phyloP scores from a whole-genome alignment of 2,113 vertebrate genomes.

The Herpetotheres cachinnans region DNA sequence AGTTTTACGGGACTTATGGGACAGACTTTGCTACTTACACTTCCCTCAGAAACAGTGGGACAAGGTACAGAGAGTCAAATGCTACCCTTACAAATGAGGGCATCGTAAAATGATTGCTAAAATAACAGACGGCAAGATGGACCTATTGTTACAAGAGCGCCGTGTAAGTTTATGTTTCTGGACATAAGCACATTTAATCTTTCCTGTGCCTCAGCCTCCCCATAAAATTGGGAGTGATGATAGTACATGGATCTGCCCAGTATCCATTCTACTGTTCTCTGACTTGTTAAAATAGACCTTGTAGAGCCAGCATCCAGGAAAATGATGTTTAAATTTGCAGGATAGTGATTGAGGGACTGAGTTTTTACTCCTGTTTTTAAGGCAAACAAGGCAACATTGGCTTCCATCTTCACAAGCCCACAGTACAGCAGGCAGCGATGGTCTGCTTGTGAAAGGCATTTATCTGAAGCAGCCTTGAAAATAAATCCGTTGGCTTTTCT shows the following conservation, averaged over 20 bases:
- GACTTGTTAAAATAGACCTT: neutral
- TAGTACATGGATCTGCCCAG: neutral
- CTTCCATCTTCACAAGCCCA: neutral
- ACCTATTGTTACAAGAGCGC: neutral
- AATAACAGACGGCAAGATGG: neutral
- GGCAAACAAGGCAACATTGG: neutral
- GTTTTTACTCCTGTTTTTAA: neutral
- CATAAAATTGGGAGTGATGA: neutral
- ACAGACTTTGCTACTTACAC: neutral
- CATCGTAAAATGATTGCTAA: neutral
- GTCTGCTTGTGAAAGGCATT: neutral
- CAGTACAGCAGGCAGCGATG: neutral
- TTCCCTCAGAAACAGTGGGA: neutral
- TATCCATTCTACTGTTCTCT: neutral
- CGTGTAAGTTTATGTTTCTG: neutral
- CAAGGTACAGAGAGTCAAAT: neutral
- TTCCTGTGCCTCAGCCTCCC: neutral
- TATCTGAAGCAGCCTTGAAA: neutral
- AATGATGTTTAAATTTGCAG: neutral
- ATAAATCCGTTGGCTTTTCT: neutral
- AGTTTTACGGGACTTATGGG: neutral
- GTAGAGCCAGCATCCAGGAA: neutral
- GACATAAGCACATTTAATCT: neutral
- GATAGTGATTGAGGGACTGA: neutral
- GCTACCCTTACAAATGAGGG: neutral